Base-by-base conservation (phyloP, 2,113 vertebrate genomes). In the Regulus satrapa region DNA sequence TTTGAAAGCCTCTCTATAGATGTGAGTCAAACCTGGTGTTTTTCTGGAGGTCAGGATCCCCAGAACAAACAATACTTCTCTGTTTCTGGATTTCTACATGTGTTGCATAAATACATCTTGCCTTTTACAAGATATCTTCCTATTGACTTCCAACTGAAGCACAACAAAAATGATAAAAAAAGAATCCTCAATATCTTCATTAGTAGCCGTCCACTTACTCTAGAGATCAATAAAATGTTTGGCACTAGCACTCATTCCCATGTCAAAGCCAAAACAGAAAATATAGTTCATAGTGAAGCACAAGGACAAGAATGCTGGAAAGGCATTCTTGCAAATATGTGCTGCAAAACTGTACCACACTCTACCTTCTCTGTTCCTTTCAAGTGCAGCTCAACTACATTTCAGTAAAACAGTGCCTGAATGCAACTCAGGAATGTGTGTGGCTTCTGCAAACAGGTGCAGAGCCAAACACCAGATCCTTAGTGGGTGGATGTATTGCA, bases 191-290 rank as follows among this genome's bases (percentile, higher is more conserved):
- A 41, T 58, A 62, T 17, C 61, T 82, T 20, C 19, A 15, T 54
- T 38, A 88, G 46, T 81, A 83, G 40, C 73, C 73, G 61, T 94
- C 77, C 91, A 41, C 72, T 86, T 71, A 94, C 69, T 85, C 84
- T 64, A 63, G 69, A 95, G 85, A 93, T 92, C 51, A 95, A 91
- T 63, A 92, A 95, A 78, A 90, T 79, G 15, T 73, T 97, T 96
- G 91, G 86, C 88, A 51, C 49, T 66, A 83, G 64, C 29, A 71
- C 59, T 92, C 68, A 41, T 90, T 97, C 86, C 45, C 71, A 75
- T 85, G 69, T 97, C 86, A 95, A 95, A 96, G 55, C 76, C 91
- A 94, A 96, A 97, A 91, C 10, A 96, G 91, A 97, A 97, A 95
- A 73, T 73, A 58, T 59, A 83, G 58, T 88, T 96, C 58, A 34